phyloP scores from a whole-genome alignment of 2,113 vertebrate species.

The Pseudois nayaur region DNA sequence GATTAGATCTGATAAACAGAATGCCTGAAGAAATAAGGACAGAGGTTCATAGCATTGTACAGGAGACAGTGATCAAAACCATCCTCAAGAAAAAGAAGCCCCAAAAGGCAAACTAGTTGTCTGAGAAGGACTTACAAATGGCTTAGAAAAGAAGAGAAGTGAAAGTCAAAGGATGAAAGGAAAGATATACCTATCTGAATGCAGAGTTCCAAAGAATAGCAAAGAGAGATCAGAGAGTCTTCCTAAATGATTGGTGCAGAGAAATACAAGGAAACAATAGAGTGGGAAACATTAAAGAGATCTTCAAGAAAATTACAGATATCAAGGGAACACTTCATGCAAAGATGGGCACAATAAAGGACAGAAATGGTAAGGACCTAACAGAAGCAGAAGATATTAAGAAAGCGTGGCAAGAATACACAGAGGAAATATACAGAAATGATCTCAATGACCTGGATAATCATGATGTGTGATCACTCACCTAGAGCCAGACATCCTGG shows the following conservation, averaged over 20 bases:
- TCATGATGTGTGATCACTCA: not conserved
- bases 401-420: not conserved
- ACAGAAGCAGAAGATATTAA: not conserved
- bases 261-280: not conserved
- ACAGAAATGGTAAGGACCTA: not conserved
- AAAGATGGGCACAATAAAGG: not conserved
- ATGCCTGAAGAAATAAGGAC: not conserved
- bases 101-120: not conserved
- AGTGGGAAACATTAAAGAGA: not conserved
- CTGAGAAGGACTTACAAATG: not conserved
- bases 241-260: rapidly evolving
- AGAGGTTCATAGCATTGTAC: not conserved
- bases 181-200: not conserved
- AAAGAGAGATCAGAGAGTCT: not conserved
- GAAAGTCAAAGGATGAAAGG: not conserved
- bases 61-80: not conserved
- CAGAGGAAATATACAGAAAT: not conserved
- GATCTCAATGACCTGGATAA: not conserved
- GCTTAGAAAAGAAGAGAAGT: not conserved
- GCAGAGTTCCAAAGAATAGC: not conserved
- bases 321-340: not conserved
- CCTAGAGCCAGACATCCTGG: not conserved
- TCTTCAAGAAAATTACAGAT: not conserved
- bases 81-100: not conserved
- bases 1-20: not conserved